phyloP scores from a whole-genome alignment of 2,888 invertebrate genomes.

The Drosophila aldrichi region DNA sequence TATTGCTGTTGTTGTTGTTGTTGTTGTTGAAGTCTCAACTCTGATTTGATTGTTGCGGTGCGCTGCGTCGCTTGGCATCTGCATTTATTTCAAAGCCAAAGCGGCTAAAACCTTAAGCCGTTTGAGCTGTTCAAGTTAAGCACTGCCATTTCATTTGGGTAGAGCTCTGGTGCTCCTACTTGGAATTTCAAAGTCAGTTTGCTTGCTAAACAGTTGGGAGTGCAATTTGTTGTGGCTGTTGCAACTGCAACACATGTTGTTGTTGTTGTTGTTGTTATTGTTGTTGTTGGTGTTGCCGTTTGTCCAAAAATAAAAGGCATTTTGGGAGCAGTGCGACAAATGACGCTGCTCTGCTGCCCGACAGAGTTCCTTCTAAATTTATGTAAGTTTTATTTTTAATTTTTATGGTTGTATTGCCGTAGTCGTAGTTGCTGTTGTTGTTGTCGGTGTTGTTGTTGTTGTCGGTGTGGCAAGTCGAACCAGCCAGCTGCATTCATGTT shows the following conservation, averaged over 20 bases:
- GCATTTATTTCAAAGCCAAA: conserved; percentile 20
- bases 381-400: conserved; percentile 80
- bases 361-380: conserved; percentile 67
- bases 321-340: conserved; percentile 76
- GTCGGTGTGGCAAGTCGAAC: conserved; percentile 41
- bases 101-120: conserved; percentile 6
- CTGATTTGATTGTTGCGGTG: conserved; percentile 6
- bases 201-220: conserved; percentile 11
- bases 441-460: conserved; percentile 13
- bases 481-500: conserved; percentile 55
- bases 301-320: conserved; percentile 76
- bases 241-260: conserved; percentile 24
- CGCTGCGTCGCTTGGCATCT: conserved; percentile 2
- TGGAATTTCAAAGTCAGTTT: conserved; percentile 19
- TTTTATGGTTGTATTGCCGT: conserved; percentile 55
- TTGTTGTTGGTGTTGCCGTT: conserved; percentile 18
- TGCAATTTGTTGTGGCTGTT: conserved; percentile 11
- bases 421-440: conserved; percentile 21
- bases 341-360: conserved; percentile 20
- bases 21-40: conserved; percentile 3
- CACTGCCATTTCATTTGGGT: conserved; percentile 3
- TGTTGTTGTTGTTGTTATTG: conserved; percentile 1
- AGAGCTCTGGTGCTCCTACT: not conserved
- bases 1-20: not conserved
- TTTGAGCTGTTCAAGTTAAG: conserved; percentile 16